These are phyloP conservation scores for Noctua janthina DNA, from an alignment of 2,888 invertebrate species.

Conservation along the genomic window DNA sequence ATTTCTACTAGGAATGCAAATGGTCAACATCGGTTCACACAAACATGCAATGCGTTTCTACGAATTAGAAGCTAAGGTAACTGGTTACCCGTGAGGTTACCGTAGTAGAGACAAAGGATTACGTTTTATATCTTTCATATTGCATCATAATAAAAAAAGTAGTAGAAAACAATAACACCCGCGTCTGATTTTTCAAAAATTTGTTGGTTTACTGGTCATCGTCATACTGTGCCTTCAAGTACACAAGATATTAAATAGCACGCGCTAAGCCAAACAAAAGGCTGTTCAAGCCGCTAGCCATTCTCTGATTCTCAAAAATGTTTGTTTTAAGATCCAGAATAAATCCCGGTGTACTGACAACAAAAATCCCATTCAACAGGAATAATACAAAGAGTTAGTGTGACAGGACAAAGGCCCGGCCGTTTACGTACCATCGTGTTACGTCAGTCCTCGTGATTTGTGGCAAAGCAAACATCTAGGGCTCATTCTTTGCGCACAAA, in stretches of 20 bases:
- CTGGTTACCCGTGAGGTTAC: background rate
- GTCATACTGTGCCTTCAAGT: slow-evolving; percentile 13
- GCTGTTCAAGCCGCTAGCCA: slow-evolving; percentile 16
- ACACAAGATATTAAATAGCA: slow-evolving; percentile 49
- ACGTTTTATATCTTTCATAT: background rate
- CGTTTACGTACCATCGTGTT: slow-evolving; percentile 73
- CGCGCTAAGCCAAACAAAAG: slow-evolving; percentile 51
- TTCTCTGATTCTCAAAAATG: slow-evolving; percentile 56
- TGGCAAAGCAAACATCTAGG: slow-evolving; percentile 77
- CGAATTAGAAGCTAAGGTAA: background rate
- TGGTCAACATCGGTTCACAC: background rate
- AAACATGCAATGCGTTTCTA: background rate
- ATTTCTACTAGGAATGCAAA: background rate
- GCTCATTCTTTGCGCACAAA: slow-evolving; percentile 72
- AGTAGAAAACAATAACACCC: background rate
- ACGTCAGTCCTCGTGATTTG: slow-evolving; percentile 79
- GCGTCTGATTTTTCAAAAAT: background rate
- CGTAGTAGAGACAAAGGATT: background rate
- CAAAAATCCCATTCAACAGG: slow-evolving; percentile 71
- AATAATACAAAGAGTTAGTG: slow-evolving; percentile 77
- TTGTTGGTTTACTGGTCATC: background rate
- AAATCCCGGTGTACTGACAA: slow-evolving; percentile 68
- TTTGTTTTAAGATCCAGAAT: slow-evolving; percentile 66
- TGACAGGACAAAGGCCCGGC: slow-evolving; percentile 76
- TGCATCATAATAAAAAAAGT: background rate